These are phyloP conservation scores for Ellobium chinense DNA, from an alignment of 2,888 invertebrate species.

Conservation along the genomic window DNA sequence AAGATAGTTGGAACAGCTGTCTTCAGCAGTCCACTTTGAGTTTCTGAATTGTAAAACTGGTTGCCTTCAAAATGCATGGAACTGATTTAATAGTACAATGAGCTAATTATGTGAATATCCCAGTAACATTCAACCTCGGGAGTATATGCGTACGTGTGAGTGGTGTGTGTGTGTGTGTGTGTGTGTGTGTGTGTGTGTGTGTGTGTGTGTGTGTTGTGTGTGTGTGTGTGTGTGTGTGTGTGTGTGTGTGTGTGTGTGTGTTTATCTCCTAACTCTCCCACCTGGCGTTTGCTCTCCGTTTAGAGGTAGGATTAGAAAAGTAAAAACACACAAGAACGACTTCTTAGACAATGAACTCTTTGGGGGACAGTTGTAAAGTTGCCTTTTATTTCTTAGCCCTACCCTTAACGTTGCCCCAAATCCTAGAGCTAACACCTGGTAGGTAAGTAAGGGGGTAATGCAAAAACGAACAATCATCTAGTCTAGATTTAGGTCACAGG, in stretches of 20 bases:
- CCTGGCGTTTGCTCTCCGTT: not conserved
- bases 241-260: too few relatives aligned
- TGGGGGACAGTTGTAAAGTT: not conserved
- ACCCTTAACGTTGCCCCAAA: not conserved
- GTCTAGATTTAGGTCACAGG: not conserved
- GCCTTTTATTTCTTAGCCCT: not conserved
- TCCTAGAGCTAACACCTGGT: not conserved
- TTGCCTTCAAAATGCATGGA: slow-evolving; percentile 1
- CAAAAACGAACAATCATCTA: not conserved
- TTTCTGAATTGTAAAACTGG: not conserved
- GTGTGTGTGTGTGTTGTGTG: too few relatives aligned
- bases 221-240: too few relatives aligned
- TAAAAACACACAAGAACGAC: not conserved
- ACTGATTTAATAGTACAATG: not conserved
- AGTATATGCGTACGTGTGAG: too few relatives aligned
- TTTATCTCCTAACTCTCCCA: not conserved
- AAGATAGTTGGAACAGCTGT: slow-evolving; percentile 1
- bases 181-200: too few relatives aligned
- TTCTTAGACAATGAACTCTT: not conserved
- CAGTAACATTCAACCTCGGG: not conserved
- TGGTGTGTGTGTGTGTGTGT: too few relatives aligned
- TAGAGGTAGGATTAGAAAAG: not conserved
- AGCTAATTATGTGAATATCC: not conserved
- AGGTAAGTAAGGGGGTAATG: not conserved
- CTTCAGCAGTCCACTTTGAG: not conserved